Percentiles rank a stretch among this genome's conserved stretches.
These are phyloP conservation scores for Limanda limanda DNA, from an alignment of 2,113 vertebrate genomes.

Conservation along the genomic window DNA sequence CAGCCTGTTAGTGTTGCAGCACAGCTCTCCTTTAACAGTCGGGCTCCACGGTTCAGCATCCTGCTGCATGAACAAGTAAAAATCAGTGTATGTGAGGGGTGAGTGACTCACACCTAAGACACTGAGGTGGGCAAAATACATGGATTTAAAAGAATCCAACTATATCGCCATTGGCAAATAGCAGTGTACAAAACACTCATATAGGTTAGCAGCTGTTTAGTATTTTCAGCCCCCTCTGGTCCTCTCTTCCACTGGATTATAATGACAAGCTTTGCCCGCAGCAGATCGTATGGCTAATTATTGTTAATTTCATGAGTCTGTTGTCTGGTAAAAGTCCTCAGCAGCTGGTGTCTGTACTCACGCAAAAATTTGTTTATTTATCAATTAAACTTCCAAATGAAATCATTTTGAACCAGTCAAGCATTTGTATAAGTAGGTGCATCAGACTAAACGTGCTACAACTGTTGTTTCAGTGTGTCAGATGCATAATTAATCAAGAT, in stretches of 20 bases:
- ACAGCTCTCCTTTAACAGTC: background rate
- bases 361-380: too few relatives aligned
- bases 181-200: background rate
- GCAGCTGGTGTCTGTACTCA: background rate
- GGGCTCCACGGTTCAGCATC: background rate
- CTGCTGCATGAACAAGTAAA: background rate
- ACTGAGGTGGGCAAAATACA: background rate
- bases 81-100: background rate
- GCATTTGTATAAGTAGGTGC: too few relatives aligned
- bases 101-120: background rate
- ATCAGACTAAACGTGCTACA: too few relatives aligned
- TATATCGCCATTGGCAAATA: background rate
- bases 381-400: too few relatives aligned
- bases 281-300: background rate
- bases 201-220: too few relatives aligned
- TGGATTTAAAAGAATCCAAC: background rate
- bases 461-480: too few relatives aligned
- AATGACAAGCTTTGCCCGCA: background rate
- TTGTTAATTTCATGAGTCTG: background rate
- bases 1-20: background rate
- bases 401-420: too few relatives aligned
- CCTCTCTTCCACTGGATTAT: background rate
- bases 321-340: background rate
- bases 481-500: too few relatives aligned
- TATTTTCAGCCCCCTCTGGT: background rate